Percentiles rank a stretch among this genome's conserved stretches.
These are phyloP conservation scores for Coptodon rendalli DNA, from an alignment of 2,113 vertebrate genomes.

Conservation along the genomic window DNA sequence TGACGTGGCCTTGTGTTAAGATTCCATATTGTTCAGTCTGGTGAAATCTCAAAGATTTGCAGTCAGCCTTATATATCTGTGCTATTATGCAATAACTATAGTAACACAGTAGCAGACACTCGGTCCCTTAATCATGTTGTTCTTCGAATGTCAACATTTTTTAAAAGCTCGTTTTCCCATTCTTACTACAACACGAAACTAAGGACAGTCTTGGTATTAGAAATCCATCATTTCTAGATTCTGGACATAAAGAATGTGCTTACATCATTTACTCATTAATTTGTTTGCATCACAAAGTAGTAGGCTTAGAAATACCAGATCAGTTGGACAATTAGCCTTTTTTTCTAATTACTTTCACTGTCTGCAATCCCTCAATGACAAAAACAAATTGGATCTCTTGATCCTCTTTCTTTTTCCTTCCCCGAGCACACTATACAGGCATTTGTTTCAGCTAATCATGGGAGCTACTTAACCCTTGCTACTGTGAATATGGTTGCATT, in stretches of 20 bases:
- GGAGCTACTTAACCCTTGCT: slow-evolving; percentile 56
- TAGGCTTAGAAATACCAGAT: background rate
- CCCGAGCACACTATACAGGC: slow-evolving; percentile 28
- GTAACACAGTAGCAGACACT: background rate
- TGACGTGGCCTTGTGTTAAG: background rate
- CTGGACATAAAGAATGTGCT: background rate
- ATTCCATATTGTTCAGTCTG: background rate
- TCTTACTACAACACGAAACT: background rate
- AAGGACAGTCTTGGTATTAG: background rate
- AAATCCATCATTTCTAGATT: background rate
- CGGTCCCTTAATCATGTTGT: background rate
- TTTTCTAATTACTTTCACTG: background rate
- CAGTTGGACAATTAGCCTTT: background rate
- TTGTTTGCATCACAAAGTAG: background rate
- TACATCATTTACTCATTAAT: background rate
- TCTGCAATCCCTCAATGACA: slow-evolving; percentile 6
- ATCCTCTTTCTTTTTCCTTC: slow-evolving; percentile 18
- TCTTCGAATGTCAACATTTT: background rate
- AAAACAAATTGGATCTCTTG: slow-evolving; percentile 34
- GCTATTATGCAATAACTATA: background rate
- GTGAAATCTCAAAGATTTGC: background rate
- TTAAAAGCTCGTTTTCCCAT: background rate
- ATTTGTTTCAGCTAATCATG: slow-evolving; percentile 56
- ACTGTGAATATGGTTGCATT: slow-evolving; percentile 52
- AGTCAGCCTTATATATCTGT: background rate